phyloP scores from a whole-genome alignment of 2,113 vertebrate genomes.

The Motacilla tschutschensis region DNA sequence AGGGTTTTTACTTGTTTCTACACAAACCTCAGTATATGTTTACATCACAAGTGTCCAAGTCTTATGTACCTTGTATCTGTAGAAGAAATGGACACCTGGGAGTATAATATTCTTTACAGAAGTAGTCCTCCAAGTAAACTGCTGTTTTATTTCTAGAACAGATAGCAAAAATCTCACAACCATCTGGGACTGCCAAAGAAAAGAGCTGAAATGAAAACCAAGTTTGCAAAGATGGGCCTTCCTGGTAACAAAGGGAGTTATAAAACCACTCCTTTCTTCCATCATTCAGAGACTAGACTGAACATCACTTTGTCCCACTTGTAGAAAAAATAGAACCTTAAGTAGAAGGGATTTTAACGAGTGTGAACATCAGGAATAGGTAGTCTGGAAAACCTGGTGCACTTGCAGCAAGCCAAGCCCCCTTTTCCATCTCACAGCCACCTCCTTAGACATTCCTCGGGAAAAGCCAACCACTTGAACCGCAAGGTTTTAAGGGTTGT shows the following conservation, averaged over 20 bases:
- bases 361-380: accelerated
- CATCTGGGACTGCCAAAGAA: neutral
- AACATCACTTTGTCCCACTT: neutral
- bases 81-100: neutral
- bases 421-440: neutral
- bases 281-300: neutral
- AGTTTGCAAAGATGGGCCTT: neutral
- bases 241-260: neutral
- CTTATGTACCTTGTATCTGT: neutral
- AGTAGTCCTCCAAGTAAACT: neutral
- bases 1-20: neutral
- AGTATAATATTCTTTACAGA: neutral
- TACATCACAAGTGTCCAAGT: neutral
- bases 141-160: neutral
- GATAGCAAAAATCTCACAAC: neutral
- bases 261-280: neutral
- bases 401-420: neutral
- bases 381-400: neutral
- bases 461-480: neutral
- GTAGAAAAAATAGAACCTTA: neutral
- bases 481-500: neutral
- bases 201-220: neutral
- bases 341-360: neutral
- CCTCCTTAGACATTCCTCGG: neutral
- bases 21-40: neutral